phyloP scores from a whole-genome alignment of 2,888 invertebrate genomes.

The Athalia circularis region DNA sequence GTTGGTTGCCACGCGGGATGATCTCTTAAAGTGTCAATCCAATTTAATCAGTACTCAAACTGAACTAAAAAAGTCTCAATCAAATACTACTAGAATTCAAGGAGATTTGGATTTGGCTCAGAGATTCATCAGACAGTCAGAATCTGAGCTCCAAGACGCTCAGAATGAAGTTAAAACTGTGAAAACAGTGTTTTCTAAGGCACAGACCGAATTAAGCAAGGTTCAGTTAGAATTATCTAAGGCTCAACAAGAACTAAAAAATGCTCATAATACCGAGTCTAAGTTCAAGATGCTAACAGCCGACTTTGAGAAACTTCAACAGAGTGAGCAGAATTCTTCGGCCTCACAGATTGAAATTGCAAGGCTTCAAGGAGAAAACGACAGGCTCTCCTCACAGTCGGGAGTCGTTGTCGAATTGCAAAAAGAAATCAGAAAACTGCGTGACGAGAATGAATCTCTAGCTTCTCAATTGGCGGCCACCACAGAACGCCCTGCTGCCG shows the following conservation, averaged over 20 bases:
- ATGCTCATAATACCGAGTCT: constrained; percentile 49
- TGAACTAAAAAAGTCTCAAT: constrained; percentile 72
- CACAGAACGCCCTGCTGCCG: constrained; percentile 72
- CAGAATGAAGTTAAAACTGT: constrained; percentile 56
- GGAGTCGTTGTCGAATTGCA: constrained; percentile 60
- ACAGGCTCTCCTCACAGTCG: constrained; percentile 73
- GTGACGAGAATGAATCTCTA: constrained; percentile 72
- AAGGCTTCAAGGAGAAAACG: constrained; percentile 76
- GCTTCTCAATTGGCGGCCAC: constrained; percentile 71
- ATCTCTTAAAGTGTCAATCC: constrained; percentile 58
- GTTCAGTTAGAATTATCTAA: constrained; percentile 59
- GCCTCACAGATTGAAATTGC: constrained; percentile 67
- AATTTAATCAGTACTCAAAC: constrained; percentile 66
- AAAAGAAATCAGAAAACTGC: constrained; percentile 66
- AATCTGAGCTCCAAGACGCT: constrained; percentile 56
- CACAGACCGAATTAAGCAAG: constrained; percentile 58
- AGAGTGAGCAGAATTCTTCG: constrained; percentile 54
- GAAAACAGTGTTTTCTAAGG: constrained; percentile 55
- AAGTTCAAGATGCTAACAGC: constrained; percentile 55
- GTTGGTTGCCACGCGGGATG: constrained; percentile 60
- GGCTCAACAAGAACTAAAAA: constrained; percentile 52
- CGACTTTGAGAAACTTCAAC: constrained; percentile 59
- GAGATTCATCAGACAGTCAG: constrained; percentile 55
- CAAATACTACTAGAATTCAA: constrained; percentile 56
- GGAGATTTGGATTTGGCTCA: constrained; percentile 56